phyloP scores from a whole-genome alignment of 2,113 vertebrate genomes.

The Erythrocebus patas region DNA sequence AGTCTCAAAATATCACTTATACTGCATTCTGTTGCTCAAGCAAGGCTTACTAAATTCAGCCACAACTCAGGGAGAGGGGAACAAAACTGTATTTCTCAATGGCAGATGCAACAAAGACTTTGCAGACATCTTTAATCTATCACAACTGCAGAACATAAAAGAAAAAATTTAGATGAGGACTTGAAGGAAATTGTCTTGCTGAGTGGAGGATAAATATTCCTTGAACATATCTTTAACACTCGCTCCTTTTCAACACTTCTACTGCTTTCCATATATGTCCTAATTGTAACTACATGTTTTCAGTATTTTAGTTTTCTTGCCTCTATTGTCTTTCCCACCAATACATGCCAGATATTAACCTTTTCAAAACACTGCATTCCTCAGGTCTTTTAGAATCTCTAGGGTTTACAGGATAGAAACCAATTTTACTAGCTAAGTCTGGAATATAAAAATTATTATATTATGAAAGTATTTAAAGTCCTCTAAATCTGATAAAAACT shows the following conservation, averaged over 20 bases:
- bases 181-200: background rate
- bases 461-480: background rate
- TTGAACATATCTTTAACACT: background rate
- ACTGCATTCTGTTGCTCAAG: background rate
- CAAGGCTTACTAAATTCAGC: background rate
- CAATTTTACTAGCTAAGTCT: background rate
- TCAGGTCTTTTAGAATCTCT: background rate
- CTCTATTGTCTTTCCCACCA: background rate
- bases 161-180: background rate
- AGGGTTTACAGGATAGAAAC: background rate
- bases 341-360: background rate
- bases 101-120: background rate
- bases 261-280: background rate
- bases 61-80: background rate
- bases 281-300: background rate
- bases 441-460: background rate
- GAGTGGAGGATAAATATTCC: background rate
- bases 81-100: background rate
- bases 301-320: background rate
- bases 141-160: background rate
- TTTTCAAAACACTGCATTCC: background rate
- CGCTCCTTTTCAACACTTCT: background rate
- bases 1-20: background rate
- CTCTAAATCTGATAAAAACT: background rate
- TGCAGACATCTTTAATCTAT: background rate